Evolutionary conservation across 2,797 vertebrate genomes (phyloP), one percentile per base, ranked within the genome.

Genomic region (Sebastes iracundus): DNA sequence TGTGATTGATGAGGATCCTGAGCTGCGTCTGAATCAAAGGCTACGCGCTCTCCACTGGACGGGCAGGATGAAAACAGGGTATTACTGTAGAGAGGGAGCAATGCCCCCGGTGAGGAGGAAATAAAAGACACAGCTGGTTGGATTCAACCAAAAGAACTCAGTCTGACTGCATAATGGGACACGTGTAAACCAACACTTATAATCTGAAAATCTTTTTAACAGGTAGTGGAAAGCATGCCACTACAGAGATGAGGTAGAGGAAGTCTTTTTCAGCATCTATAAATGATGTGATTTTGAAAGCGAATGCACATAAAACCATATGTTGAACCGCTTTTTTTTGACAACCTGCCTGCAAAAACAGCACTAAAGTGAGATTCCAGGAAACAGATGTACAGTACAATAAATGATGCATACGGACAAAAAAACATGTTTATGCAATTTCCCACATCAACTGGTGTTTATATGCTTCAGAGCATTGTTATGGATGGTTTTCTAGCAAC

Each of bases 1-100:
- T 72, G 65, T 91, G 90, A 92, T 88, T 87, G 86, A 93, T 88
- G 87, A 89, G 74, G 83, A 85, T 87, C 75, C 80, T 5, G 59
- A 75, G 74, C 80, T 60, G 6, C 16, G 16, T 13, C 67, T 67
- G 73, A 89, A 89, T 92, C 87, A 84, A 90, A 91, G 83, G 70
- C 76, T 70, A 2, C 63, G 70, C 18, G 4, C 46, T 28, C 75
- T 66, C 23, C 0, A 77, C 82, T 58, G 72, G 30, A 72, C 49
- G n/a, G 58, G 56, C 68, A 46, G 63, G 83, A 78, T 76, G 72
- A 66, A 86, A 72, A 78, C 69, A 33, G 55, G 11, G 27, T 13
- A 33, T 76, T 58, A 42, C 71, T 73, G 23, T 28, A 69, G 42
- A 64, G 64, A 68, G 10, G 16, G 56, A 66, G 23, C 30, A 60